Percentiles rank a stretch among this genome's conserved stretches.
Conservation (phyloP, 1,140 invertebrate genomes). For the Hypsibius dujardini region DNA sequence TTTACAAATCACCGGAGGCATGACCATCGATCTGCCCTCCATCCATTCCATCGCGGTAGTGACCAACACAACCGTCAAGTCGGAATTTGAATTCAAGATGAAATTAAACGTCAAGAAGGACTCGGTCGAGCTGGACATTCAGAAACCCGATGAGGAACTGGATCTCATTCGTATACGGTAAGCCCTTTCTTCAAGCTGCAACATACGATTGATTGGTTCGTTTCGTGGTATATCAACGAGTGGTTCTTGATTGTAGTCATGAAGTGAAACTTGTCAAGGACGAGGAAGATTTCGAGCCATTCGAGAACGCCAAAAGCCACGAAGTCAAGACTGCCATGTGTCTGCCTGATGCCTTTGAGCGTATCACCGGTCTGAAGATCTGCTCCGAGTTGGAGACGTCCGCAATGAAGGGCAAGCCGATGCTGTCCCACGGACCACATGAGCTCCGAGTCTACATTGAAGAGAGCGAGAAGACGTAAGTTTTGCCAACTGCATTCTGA, state of each 20-base stretch:
- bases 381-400: conserved; percentile 10
- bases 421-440: conserved; percentile 16
- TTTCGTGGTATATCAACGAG: not conserved
- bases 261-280: conserved; percentile 5
- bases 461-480: not conserved
- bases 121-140: not conserved
- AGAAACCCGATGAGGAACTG: conserved; percentile 16
- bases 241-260: not conserved
- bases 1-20: not conserved
- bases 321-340: not conserved
- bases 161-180: not conserved
- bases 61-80: conserved; percentile 9
- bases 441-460: not conserved
- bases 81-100: conserved; percentile 3
- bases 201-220: too few relatives aligned
- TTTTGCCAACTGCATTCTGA: not conserved
- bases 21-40: conserved; percentile 16
- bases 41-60: not conserved
- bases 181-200: not conserved
- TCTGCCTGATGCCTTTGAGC: not conserved
- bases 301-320: not conserved
- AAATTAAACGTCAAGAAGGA: not conserved
- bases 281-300: conserved; percentile 16
- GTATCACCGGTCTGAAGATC: conserved; percentile 9
- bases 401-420: not conserved